Base-by-base conservation (phyloP, 2,888 invertebrate genomes). In the Dicranocentrus wangi region DNA sequence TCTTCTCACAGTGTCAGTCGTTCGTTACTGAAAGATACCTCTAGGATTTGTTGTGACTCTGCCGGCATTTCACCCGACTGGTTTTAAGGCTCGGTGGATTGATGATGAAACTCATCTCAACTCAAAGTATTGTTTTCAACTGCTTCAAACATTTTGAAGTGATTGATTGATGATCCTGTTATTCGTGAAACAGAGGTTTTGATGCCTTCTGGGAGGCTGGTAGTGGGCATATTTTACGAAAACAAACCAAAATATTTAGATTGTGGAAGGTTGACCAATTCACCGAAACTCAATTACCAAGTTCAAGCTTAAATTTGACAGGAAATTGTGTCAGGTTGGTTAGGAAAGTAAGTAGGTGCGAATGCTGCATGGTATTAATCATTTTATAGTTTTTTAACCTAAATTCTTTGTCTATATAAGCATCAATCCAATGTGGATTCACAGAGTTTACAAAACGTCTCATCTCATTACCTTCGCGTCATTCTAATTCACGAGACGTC, bases 181-280 rank as follows among this genome's bases (percentile, higher is more conserved):
- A 39, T 39, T 13, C 39, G 13, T 39, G 39, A 7, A 13, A 13
- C 39, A 8, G 39, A 8, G 39, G 39, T 39, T 8, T 39, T 39
- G 39, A 39, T 25, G 15, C 25, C 43, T 66, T 66, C 43, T 15
- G 43, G 65, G 65, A 1, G 65, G 65, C 43, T 43, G 15, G 10
- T 8, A 55, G 21, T 25, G 21, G 25, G 17, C 21, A 58, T 10
- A 13, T 63, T 63, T 39, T n/a, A 10, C 39, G 23, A 63, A 63
- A 39, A 39, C 63, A 63, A 63, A 39, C 23, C 39, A 63, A 63
- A 63, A 63, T 63, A 63, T 58, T 58, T 58, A 17, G 58, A 58
- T 58, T 51, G 51, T 51, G 51, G 51, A 51, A 51, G n/a, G n/a
- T n/a, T n/a, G n/a, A n/a, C n/a, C n/a, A n/a, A n/a, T n/a, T n/a